A percentile compares a stretch with the other conserved stretches of the same genome.
phyloP scores from a whole-genome alignment of 2,888 invertebrate species.

The Deilephila elpenor region DNA sequence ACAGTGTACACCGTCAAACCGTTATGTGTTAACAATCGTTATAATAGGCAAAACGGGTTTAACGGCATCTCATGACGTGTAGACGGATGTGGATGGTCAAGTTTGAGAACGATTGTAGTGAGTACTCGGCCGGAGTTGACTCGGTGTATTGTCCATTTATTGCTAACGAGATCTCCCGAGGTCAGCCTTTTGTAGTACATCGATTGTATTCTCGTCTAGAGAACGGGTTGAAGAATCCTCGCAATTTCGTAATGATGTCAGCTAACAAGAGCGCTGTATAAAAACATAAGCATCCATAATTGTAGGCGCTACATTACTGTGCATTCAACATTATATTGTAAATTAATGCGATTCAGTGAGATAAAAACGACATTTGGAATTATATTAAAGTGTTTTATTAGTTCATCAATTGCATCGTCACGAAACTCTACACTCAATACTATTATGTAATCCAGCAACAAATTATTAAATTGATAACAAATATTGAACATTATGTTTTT shows the following conservation, averaged over 20 bases:
- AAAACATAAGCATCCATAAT: background rate
- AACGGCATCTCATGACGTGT: slow-evolving; percentile 57
- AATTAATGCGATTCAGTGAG: background rate
- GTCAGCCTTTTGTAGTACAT: slow-evolving; percentile 61
- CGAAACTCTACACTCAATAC: background rate
- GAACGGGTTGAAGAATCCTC: slow-evolving; percentile 64
- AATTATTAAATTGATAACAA: background rate
- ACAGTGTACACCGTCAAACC: slow-evolving; percentile 41
- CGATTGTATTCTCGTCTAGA: slow-evolving; percentile 67
- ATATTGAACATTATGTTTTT: background rate
- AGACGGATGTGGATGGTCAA: slow-evolving; percentile 57
- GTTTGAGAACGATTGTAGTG: slow-evolving; percentile 58
- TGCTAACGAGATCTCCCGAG: slow-evolving; percentile 64
- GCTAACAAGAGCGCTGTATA: slow-evolving; percentile 26
- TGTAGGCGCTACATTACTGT: background rate
- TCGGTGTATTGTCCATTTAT: slow-evolving; percentile 56
- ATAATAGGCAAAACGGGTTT: slow-evolving; percentile 58
- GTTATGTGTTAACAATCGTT: slow-evolving; percentile 59
- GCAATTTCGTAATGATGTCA: slow-evolving; percentile 44
- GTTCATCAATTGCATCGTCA: background rate
- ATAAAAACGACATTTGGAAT: no score
- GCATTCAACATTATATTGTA: background rate
- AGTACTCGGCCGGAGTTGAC: slow-evolving; percentile 37
- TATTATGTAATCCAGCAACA: background rate
- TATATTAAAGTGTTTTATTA: background rate